A percentile compares a stretch with the other conserved stretches of the same genome.
Evolutionary conservation across 1,140 invertebrate species (phyloP).

Genomic region (Homalodisca vitripennis): DNA sequence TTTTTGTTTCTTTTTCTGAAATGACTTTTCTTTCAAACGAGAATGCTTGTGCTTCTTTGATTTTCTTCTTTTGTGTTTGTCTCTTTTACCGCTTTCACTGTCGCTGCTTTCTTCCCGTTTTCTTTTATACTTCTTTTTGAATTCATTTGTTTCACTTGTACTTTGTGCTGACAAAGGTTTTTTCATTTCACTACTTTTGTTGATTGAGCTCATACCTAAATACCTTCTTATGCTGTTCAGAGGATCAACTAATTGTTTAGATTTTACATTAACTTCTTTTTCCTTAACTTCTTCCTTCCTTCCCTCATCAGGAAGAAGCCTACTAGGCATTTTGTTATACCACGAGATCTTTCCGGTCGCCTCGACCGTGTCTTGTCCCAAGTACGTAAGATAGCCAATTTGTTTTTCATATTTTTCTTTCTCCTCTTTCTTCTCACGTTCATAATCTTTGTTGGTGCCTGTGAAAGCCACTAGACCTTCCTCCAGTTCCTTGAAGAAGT

Average conservation of each 20-base stretch:
- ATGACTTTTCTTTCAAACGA: slow-evolving; percentile 20
- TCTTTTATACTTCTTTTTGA: slow-evolving; percentile 48
- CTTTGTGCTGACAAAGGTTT: slow-evolving; percentile 43
- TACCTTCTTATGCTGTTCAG: slow-evolving; percentile 67
- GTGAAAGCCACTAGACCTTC: slow-evolving; percentile 60
- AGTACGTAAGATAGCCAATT: slow-evolving; percentile 93
- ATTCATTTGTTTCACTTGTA: slow-evolving; percentile 50
- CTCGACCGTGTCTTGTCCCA: slow-evolving; percentile 93
- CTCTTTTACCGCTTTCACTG: slow-evolving; percentile 41
- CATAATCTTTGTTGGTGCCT: slow-evolving; percentile 81
- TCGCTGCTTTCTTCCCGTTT: slow-evolving; percentile 44
- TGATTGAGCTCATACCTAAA: slow-evolving; percentile 45
- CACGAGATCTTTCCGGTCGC: slow-evolving; percentile 74
- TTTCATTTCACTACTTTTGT: slow-evolving; percentile 42
- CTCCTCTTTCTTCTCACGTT: slow-evolving; percentile 88
- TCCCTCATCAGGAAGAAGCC: slow-evolving; percentile 42
- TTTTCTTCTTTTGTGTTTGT: slow-evolving; percentile 45
- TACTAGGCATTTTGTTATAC: slow-evolving; percentile 70
- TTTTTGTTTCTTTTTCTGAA: slow-evolving; percentile 43
- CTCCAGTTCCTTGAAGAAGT: slow-evolving; percentile 90
- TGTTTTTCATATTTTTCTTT: slow-evolving; percentile 97
- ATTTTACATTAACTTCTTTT: slow-evolving; percentile 59
- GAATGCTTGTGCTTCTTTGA: slow-evolving; percentile 17
- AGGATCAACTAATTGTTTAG: slow-evolving; percentile 70
- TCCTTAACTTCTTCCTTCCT: slow-evolving; percentile 34